Base-by-base conservation (phyloP, 2,113 vertebrate genomes). In the Pionites leucogaster region DNA sequence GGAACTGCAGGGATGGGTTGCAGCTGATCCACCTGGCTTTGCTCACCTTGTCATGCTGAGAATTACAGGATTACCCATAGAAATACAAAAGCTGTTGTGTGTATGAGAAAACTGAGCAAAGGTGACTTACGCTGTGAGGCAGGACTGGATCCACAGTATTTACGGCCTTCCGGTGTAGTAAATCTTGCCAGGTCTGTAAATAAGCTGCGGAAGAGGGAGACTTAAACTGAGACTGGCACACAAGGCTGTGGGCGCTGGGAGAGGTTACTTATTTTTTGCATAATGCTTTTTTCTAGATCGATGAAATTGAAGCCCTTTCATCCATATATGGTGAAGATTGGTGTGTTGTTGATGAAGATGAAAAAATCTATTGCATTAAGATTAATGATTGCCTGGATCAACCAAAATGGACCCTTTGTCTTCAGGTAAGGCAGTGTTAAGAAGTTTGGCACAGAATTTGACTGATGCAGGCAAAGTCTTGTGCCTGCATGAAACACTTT, bases 321-420 rank as follows among this genome's bases (percentile, higher is more conserved):
- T 98, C 99, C 11, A 99, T 99, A 95, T 99, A 99, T 71, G 99
- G 99, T 6, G 99, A 99, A 33, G 99, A 99, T 27, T 99, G 99
- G 99, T 99, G 99, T 97, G 98, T 99, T 88, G 98, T 99, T 90
- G 99, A 99, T 92, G 99, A 99, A 96, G 97, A 98, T 28, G 98
- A 98, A 68, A 99, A 98, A 96, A 98, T 99, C 97, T 99, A 99
- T 96, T 99, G 99, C 96, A 99, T 99, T 97, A 98, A 98, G 97
- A 98, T 99, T 94, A 98, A 96, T 15, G 98, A 98, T 37, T 96
- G 98, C 63, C 95, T 98, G 78, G 98, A 98, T 71, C 93, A 98
- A 17, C 98, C 98, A 24, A 99, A 98, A 88, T 98, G 99, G 98
- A 99, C 98, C 2, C 97, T 99, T 49, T 99, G 98, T 95, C 96